Evolutionary conservation across 2,797 vertebrate species (phyloP), one percentile per base, ranked within the genome.

Genomic region (Siniperca scherzeri): DNA sequence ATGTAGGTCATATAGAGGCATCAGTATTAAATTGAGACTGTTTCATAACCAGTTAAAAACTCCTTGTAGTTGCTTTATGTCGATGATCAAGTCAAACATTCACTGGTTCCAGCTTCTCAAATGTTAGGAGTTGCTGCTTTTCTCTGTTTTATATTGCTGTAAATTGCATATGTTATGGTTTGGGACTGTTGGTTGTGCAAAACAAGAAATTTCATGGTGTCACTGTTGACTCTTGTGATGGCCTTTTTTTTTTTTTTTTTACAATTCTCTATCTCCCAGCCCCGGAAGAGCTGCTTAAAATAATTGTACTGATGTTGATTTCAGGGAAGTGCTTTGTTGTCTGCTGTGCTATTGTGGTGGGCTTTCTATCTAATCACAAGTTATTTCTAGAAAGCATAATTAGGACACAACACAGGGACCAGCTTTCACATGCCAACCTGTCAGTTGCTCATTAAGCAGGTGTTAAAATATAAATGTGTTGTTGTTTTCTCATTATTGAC

Each of bases 311-410:
- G 33, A 70, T 70, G 53, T 21, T 56, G 68, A 56, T 70, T 55
- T 44, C 13, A 57, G 65, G 60, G 11, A 30, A 44, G 48, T 56
- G 50, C 22, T 55, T 10, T 38, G 61, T 10, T 13, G 21, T 17
- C 67, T 53, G 57, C 13, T 50, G 53, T 4, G 53, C 25, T 33
- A 0, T 33, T 42, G 36, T 70, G 36, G n/a, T 5, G 14, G 25
- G 36, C 36, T 56, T 27, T 57, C 16, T 42, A 22, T 55, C 38
- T 14, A 55, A 74, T 64, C 72, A 30, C 46, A 17, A 19, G 36
- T 19, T 74, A 27, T 80, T 53, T 52, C 74, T 70, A 27, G 67
- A 38, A 59, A 50, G 38, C 21, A 9, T 80, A 59, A 70, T 65
- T 57, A 7, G 48, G 44, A 21, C 59, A 57, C 42, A 30, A 56